Evolutionary conservation across 1,140 invertebrate genomes (phyloP).

Genomic region (Trichogramma pretiosum): DNA sequence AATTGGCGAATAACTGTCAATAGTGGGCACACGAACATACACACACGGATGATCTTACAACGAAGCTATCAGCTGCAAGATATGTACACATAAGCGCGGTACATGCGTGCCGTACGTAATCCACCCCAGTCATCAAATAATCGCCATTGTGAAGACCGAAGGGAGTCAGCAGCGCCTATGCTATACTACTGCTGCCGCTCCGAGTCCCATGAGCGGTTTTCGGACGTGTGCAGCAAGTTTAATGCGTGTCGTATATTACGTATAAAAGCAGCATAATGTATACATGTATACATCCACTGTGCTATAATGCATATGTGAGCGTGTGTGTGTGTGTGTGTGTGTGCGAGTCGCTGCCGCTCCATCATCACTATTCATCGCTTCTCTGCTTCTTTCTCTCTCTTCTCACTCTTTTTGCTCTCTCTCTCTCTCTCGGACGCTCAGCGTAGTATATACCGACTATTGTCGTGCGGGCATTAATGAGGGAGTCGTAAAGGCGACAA

Average conservation of each 20-base stretch:
- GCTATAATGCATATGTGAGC: too few species aligned
- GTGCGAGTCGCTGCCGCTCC: too few species aligned
- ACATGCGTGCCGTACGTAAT: slow-evolving; percentile 30
- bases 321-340: too few species aligned
- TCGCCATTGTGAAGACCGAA: slow-evolving; percentile 38
- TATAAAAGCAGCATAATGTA: too few species aligned
- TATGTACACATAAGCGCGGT: background rate
- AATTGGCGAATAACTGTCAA: too few species aligned
- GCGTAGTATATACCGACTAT: slow-evolving; percentile 7
- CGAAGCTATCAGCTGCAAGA: too few species aligned
- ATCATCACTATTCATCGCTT: too few species aligned
- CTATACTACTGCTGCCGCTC: slow-evolving; percentile 13
- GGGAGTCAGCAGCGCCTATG: too few species aligned
- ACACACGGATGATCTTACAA: background rate
- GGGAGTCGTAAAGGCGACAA: slow-evolving; percentile 17
- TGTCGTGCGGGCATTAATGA: slow-evolving; percentile 14
- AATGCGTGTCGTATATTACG: too few species aligned
- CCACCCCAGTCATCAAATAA: slow-evolving; percentile 35
- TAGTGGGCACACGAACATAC: background rate
- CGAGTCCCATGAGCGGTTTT: slow-evolving; percentile 20
- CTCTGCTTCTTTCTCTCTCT: slow-evolving; percentile 9
- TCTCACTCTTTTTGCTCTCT: slow-evolving; percentile 5
- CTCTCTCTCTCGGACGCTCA: slow-evolving; percentile 6
- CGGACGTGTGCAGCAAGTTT: slow-evolving; percentile 18
- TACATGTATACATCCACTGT: too few species aligned